phyloP scores from a whole-genome alignment of 2,888 invertebrate genomes.

The Caradrina clavipalpis region DNA sequence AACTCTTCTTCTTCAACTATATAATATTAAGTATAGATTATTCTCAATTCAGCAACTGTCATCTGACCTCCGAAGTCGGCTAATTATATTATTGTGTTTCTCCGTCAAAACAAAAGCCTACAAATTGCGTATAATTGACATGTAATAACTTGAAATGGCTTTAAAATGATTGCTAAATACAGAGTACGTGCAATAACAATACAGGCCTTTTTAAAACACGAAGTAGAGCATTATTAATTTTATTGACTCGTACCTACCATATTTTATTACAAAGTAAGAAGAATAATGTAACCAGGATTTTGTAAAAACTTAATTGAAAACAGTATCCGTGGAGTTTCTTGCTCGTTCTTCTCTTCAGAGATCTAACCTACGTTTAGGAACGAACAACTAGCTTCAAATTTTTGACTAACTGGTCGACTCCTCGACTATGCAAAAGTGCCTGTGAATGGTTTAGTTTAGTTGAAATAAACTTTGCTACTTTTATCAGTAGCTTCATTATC shows the following conservation, averaged over 20 bases:
- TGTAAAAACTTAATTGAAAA: too few species aligned
- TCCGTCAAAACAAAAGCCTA: conserved; percentile 27
- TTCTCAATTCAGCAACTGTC: conserved; percentile 1
- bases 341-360: too few species aligned
- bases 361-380: too few species aligned
- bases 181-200: conserved; percentile 11
- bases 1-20: background rate
- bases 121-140: conserved; percentile 28
- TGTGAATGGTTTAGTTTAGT: too few species aligned
- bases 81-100: conserved; percentile 7
- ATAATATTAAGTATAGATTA: background rate
- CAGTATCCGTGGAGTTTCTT: too few species aligned
- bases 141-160: conserved; percentile 3
- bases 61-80: conserved; percentile 3
- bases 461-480: too few species aligned
- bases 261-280: too few species aligned
- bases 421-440: too few species aligned
- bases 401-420: too few species aligned
- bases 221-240: background rate
- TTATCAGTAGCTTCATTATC: too few species aligned
- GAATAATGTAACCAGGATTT: too few species aligned
- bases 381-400: too few species aligned
- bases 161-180: conserved; percentile 42
- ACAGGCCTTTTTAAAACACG: background rate
- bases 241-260: conserved; percentile 3